phyloP scores from a whole-genome alignment of 2,888 invertebrate genomes.

The Tetrapedia diversipes region DNA sequence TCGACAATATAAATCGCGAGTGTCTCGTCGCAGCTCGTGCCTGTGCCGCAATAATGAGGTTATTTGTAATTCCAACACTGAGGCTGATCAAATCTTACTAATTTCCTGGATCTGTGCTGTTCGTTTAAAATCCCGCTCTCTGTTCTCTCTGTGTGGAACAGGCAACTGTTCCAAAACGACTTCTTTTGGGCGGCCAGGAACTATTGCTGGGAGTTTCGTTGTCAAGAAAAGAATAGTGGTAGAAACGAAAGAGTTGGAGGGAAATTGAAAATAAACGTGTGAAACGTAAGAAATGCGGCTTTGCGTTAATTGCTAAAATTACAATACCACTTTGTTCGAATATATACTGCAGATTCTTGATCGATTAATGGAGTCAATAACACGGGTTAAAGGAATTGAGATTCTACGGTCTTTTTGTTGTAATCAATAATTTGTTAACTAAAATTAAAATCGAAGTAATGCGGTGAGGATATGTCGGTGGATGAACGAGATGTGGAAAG shows the following conservation, averaged over 20 bases:
- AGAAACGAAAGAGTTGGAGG: slow-evolving; percentile 3
- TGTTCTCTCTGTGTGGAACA: slow-evolving; percentile 14
- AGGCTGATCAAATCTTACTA: slow-evolving; percentile 78
- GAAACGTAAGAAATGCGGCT: slow-evolving; percentile 40
- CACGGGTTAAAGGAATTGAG: too few species aligned
- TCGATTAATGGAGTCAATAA: too few species aligned
- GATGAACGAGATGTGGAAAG: too few species aligned
- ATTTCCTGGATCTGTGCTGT: slow-evolving; percentile 76
- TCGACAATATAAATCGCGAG: slow-evolving; percentile 67
- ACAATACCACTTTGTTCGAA: too few species aligned
- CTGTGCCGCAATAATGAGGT: slow-evolving; percentile 72
- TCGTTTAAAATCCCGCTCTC: slow-evolving; percentile 73
- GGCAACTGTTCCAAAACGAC: slow-evolving; percentile 24
- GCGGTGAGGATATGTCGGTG: too few species aligned
- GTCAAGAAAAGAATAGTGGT: slow-evolving; percentile 27
- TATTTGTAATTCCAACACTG: slow-evolving; percentile 76
- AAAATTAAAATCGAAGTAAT: too few species aligned
- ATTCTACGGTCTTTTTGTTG: too few species aligned
- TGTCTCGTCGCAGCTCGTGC: slow-evolving; percentile 34
- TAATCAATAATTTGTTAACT: too few species aligned
- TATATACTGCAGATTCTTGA: too few species aligned
- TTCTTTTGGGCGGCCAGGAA: slow-evolving; percentile 17
- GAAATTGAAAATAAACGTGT: slow-evolving; percentile 59
- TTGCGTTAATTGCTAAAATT: slow-evolving; percentile 73
- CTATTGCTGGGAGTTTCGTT: slow-evolving; percentile 53